Evolutionary conservation across 2,888 invertebrate genomes (phyloP), one percentile per base, ranked within the genome.

Genomic region (Arctia plantaginis): DNA sequence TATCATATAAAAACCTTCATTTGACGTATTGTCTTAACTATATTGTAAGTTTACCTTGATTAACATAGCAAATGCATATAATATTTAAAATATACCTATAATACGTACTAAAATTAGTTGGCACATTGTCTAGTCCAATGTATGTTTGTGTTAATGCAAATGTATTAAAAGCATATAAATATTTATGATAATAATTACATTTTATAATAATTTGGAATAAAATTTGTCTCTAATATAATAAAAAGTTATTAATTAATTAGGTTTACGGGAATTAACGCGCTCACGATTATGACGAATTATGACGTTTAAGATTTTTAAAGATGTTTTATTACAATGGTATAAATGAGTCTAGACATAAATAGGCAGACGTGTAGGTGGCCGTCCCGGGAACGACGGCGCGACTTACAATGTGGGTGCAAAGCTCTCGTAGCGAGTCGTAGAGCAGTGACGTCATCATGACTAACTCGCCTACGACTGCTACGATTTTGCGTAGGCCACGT

Each of bases 391-490:
- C 33, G 76, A 79, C 79, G 81, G 80, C 81, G 82, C 79, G 76
- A 69, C 72, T 72, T 68, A 70, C 30, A 62, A 78, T 71, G 83
- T 87, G 83, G 87, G 83, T 74, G 84, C 84, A 87, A 86, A 85
- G 85, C 82, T 66, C 77, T 73, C 86, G 88, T 90, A 90, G 90
- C 86, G 62, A 79, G 79, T 80, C 88, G 90, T 90, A 90, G 90
- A 89, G 90, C 87, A 65, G 77, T 90, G 90, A 91, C 90, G 91
- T 90, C 89, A 90, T 68, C 3, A 74, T 84, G 85, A 87, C 85
- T 85, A 78, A 73, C 69, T 78, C 87, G 88, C 88, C 89, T 88
- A 90, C 90, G 87, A 81, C 69, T 23, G 86, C 90, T 90, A 89
- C 89, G 88, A 78, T 62, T 69, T 73, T 73, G 83, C 89, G 88